Evolutionary conservation across 2,113 vertebrate species (phyloP).

Genomic region (Hepsetus odoe): DNA sequence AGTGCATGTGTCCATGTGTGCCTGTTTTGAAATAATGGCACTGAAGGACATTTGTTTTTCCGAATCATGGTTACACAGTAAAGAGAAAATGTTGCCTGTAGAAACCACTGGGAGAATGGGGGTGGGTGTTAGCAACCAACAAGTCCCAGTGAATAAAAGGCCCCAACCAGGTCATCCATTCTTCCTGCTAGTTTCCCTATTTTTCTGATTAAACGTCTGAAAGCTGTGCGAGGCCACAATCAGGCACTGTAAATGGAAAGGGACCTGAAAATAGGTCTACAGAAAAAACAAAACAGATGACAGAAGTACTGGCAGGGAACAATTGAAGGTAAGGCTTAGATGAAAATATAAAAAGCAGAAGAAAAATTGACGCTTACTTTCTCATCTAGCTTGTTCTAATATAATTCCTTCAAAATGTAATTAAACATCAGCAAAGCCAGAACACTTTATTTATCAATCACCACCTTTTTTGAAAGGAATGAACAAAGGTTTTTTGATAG

Average conservation of each 20-base stretch:
- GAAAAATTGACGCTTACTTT: conserved; percentile 4
- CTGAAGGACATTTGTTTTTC: background rate
- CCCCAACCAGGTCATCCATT: conserved; percentile 19
- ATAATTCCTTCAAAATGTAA: conserved; percentile 2
- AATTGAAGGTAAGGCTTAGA: conserved; percentile 14
- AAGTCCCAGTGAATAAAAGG: background rate
- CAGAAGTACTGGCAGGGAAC: background rate
- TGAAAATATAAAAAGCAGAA: conserved; percentile 21
- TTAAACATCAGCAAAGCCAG: conserved; percentile 31
- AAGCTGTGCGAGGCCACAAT: background rate
- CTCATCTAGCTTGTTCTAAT: conserved; percentile 17
- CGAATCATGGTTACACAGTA: background rate
- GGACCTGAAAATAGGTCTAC: background rate
- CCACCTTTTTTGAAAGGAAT: background rate
- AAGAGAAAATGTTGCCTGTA: background rate
- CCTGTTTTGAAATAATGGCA: background rate
- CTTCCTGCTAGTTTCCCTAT: background rate
- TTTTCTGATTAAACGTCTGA: background rate
- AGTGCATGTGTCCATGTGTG: background rate
- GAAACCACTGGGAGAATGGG: background rate
- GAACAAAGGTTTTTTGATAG: background rate
- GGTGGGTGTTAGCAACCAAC: background rate
- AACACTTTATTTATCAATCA: conserved; percentile 23
- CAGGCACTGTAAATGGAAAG: background rate
- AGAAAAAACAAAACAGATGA: conserved; percentile 8